Evolutionary conservation across 2,113 vertebrate species (phyloP), one percentile per base, ranked within the genome.

Genomic region (Lates calcarifer): DNA sequence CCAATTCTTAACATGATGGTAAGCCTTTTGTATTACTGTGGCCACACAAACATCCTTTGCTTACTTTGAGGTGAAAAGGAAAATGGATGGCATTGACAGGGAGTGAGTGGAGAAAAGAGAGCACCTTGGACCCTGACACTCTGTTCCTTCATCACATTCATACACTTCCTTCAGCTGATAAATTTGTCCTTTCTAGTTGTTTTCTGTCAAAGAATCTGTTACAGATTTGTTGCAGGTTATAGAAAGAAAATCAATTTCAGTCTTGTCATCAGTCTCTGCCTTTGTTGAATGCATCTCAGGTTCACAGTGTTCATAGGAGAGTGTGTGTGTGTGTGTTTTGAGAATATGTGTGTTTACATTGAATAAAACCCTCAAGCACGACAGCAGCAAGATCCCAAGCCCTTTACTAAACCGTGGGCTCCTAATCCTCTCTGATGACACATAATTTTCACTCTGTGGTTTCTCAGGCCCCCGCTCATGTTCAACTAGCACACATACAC

Each of bases 361-460:
- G 80, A 80, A 75, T 72, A 57, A 81, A 87, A 84, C 57, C 70
- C 53, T 89, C 31, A 29, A 82, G 79, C 81, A 72, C 24, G 31
- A 79, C 88, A 61, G 57, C 65, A 85, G 82, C 71, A 84, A 43
- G 76, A 90, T 85, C 72, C 79, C 62, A 79, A 83, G 77, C 88
- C 85, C 88, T 84, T 60, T 77, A 90, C 86, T 79, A 90, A 92
- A 92, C 86, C 77, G 87, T 93, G 87, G 90, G 87, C 89, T 93
- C 83, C 85, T 90, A 90, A 93, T 93, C 91, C 92, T 91, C 89
- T 93, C 86, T 91, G 88, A 93, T 94, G 92, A 93, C 92, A 94
- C 91, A 92, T 90, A 63, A 91, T 92, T 93, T 93, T 92, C 90
- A 89, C 91, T 92, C 79, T 66, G 89, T 81, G 88, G 86, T 87